Percentiles rank a stretch among this genome's conserved stretches.
phyloP scores from a whole-genome alignment of 2,888 invertebrate genomes.

The Drosophila conformis region DNA sequence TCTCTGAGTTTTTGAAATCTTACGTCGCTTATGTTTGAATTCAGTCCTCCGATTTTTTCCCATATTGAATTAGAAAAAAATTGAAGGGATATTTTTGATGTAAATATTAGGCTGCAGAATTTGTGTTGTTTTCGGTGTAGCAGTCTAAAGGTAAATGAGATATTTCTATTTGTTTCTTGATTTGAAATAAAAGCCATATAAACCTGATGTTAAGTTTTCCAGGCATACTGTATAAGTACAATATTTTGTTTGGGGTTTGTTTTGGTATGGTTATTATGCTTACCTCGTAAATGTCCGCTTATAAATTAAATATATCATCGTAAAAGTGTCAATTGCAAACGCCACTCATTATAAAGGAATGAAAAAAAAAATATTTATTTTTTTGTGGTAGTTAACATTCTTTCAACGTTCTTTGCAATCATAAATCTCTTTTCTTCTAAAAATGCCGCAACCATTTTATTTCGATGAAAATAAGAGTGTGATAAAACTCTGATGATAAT shows the following conservation, averaged over 20 bases:
- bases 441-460: neutral
- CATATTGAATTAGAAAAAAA: neutral
- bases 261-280: neutral
- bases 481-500: neutral
- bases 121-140: neutral
- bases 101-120: neutral
- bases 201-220: neutral
- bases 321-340: neutral
- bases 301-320: neutral
- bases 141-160: neutral
- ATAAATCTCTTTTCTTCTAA: neutral
- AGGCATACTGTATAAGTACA: neutral
- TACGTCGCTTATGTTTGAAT: neutral
- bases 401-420: neutral
- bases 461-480: neutral
- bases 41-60: neutral
- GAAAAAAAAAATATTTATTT: neutral
- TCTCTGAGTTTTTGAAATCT: neutral
- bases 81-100: neutral
- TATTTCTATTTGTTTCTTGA: neutral
- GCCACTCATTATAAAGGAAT: neutral
- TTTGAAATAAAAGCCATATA: neutral
- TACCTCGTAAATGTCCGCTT: neutral
- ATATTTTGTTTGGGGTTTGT: neutral
- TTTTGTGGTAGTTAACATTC: neutral